Evolutionary conservation across 2,797 vertebrate genomes (phyloP).

Genomic region (Morelia viridis): DNA sequence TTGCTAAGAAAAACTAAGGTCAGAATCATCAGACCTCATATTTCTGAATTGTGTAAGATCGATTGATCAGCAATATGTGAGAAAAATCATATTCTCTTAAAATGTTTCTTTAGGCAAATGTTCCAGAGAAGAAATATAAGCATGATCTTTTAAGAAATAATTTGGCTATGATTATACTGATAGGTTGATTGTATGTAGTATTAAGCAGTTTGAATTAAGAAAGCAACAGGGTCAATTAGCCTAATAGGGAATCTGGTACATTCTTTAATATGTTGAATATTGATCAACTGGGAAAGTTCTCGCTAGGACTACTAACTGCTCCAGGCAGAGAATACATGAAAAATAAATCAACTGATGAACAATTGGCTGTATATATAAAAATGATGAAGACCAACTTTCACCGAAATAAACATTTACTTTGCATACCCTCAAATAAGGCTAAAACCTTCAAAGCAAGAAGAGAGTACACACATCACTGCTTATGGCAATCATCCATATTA

Average conservation of each 20-base stretch:
- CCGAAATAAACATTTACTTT: conserved; percentile 55
- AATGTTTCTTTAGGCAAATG: conserved; percentile 40
- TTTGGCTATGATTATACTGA: conserved; percentile 47
- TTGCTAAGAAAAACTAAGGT: conserved; percentile 16
- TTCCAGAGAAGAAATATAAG: conserved; percentile 17
- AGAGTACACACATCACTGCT: conserved; percentile 64
- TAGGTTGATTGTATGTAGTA: conserved; percentile 50
- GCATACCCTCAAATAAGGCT: conserved; percentile 60
- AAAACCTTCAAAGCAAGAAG: conserved; percentile 64
- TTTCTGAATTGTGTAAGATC: conserved; percentile 30
- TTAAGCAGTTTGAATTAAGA: conserved; percentile 40
- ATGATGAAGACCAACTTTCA: conserved; percentile 57
- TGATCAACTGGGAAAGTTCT: conserved; percentile 50
- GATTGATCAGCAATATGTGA: conserved; percentile 39
- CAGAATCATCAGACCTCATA: conserved; percentile 16
- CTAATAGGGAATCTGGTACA: conserved; percentile 42
- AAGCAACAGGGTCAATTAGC: conserved; percentile 49
- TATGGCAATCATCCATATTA: conserved; percentile 63
- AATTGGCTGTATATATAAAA: conserved; percentile 55
- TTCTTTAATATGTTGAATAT: conserved; percentile 53
- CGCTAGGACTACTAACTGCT: conserved; percentile 57
- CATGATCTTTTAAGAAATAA: conserved; percentile 14
- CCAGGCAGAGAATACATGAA: conserved; percentile 56
- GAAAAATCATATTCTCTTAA: conserved; percentile 26
- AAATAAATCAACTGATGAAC: conserved; percentile 45